These are phyloP conservation scores for Temnothorax unifasciatus DNA, from an alignment of 2,888 invertebrate species.

Conservation along the genomic window DNA sequence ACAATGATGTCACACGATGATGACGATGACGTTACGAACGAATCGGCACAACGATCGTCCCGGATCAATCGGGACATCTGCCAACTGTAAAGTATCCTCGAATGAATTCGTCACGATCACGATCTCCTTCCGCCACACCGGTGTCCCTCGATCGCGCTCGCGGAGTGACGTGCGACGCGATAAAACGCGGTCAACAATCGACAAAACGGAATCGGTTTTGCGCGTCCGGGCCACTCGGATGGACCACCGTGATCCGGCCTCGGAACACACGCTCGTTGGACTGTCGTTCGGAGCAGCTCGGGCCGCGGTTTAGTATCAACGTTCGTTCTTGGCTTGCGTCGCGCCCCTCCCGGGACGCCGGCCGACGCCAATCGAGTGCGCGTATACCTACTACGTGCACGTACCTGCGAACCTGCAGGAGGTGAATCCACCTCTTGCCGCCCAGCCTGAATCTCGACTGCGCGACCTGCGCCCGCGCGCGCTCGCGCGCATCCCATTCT, in stretches of 20 bases:
- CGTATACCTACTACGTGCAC: slow-evolving; percentile 77
- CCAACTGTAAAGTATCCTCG: not conserved
- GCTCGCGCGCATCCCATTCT: slow-evolving; percentile 19
- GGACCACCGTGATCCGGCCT: slow-evolving; percentile 79
- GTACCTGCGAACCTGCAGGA: slow-evolving; percentile 75
- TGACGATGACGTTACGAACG: not conserved
- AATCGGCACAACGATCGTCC: not conserved
- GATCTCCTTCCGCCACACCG: not conserved
- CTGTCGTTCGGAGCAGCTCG: slow-evolving; percentile 82
- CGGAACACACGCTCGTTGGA: slow-evolving; percentile 82
- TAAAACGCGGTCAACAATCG: slow-evolving; percentile 20
- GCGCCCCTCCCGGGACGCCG: slow-evolving; percentile 81
- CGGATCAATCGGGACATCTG: slow-evolving; percentile 12
- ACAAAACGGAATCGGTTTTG: slow-evolving; percentile 15
- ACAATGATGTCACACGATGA: slow-evolving; percentile 30
- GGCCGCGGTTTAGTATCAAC: slow-evolving; percentile 82
- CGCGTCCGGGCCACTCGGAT: slow-evolving; percentile 64
- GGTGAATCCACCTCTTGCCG: slow-evolving; percentile 67
- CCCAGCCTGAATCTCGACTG: slow-evolving; percentile 66
- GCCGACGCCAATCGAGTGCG: slow-evolving; percentile 82
- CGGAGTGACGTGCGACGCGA: slow-evolving; percentile 24
- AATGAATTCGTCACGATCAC: not conserved
- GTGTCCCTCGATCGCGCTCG: slow-evolving; percentile 9
- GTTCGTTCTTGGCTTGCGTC: slow-evolving; percentile 81
- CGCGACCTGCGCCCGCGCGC: slow-evolving; percentile 46